Percentiles rank a stretch among this genome's conserved stretches.
Evolutionary conservation across 2,888 invertebrate species (phyloP).

Genomic region (Prosopocoilus inquinatus): DNA sequence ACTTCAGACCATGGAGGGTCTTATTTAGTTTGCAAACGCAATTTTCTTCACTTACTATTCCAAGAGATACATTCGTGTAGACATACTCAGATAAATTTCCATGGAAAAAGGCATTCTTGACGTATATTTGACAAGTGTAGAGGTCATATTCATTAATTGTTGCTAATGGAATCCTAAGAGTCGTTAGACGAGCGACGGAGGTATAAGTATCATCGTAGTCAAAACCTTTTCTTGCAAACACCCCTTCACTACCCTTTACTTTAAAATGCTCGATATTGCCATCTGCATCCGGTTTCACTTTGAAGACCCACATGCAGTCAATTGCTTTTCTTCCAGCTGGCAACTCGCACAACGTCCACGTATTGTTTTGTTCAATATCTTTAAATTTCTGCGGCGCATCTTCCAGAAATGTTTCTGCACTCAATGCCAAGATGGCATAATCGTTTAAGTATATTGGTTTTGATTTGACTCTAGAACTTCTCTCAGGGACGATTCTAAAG

Average conservation of each 20-base stretch:
- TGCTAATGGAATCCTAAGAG: background rate
- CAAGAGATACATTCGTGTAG: background rate
- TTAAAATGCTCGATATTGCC: background rate
- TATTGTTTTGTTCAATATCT: background rate
- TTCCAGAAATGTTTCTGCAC: background rate
- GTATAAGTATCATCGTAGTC: conserved; percentile 1
- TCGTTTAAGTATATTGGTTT: background rate
- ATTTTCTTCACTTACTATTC: background rate
- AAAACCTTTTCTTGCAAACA: conserved; percentile 4
- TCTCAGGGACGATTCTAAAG: background rate
- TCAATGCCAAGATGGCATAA: background rate
- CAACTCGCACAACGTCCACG: background rate
- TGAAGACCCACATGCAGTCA: background rate
- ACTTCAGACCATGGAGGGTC: background rate
- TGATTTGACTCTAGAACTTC: background rate
- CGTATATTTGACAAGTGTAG: background rate
- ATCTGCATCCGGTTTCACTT: background rate
- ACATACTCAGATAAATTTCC: background rate
- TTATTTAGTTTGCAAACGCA: background rate
- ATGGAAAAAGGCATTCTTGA: background rate
- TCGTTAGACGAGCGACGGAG: background rate
- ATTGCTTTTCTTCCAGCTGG: background rate
- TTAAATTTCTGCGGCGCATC: conserved; percentile 1
- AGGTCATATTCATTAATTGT: background rate
- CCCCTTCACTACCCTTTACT: background rate